A percentile compares a stretch with the other conserved stretches of the same genome.
Conservation (phyloP, 2,113 vertebrate species). For the Haemorhous mexicanus region DNA sequence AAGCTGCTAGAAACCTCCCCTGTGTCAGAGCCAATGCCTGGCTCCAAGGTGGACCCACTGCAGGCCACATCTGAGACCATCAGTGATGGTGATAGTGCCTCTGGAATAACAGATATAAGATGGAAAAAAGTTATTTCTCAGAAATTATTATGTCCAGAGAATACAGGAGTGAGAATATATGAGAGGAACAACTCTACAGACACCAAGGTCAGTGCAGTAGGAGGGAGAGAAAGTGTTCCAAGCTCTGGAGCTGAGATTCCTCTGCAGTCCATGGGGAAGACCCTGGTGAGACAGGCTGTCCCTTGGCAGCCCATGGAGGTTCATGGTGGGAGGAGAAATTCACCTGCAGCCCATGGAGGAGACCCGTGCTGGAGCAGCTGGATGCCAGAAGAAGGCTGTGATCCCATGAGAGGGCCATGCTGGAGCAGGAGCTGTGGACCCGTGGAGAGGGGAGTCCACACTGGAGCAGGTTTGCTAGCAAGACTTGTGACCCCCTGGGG, state of each 20-base stretch:
- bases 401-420: background rate
- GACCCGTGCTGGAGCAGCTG: background rate
- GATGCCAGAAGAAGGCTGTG: background rate
- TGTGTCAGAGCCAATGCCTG: background rate
- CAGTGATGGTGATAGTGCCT: background rate
- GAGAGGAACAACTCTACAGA: background rate
- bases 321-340: background rate
- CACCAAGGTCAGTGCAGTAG: background rate
- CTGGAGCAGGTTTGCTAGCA: background rate
- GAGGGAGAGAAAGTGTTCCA: background rate
- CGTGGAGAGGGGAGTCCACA: background rate
- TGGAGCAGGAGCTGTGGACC: background rate
- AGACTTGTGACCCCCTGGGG: background rate
- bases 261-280: background rate
- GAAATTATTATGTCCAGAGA: accelerated
- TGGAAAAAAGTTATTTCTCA: background rate
- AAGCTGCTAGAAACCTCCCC: background rate
- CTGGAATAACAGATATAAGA: background rate
- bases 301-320: background rate
- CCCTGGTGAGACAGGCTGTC: background rate
- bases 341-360: background rate
- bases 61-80: background rate
- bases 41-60: background rate
- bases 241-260: accelerated
- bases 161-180: background rate